Evolutionary conservation across 2,113 vertebrate genomes (phyloP), one percentile per base, ranked within the genome.

Genomic region (Cisticola juncidis): DNA sequence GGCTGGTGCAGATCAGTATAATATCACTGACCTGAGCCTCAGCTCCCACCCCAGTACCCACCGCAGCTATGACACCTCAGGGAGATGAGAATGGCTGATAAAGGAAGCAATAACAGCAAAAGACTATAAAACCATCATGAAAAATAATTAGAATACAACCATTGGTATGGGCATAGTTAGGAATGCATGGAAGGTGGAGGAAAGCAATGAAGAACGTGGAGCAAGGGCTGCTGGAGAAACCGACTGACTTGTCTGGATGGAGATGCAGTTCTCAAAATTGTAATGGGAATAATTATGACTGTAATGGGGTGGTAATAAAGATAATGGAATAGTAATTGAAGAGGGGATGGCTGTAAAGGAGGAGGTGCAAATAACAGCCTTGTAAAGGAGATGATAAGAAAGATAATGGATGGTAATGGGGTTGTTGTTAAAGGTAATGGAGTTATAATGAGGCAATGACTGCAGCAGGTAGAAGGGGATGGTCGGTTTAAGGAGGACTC

Each of bases 291-390:
- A 97, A 98, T 98, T 98, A 98, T 91, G 96, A 92, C 81, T 91
- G 70, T 96, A 96, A 97, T 96, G 15, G 96, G 90, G 92, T 95
- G 88, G 97, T 98, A 96, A 97, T 96, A 96, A 97, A 97, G 97
- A 95, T 98, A 98, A 98, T 98, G 97, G 97, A 94, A 93, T 65
- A 48, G 81, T 97, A 98, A 98, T 98, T 97, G 97, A 95, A 95
- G 95, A 97, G 92, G 97, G 94, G 92, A 94, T 97, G 88, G 93
- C 95, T 96, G 72, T 83, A 96, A 97, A 98, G 84, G 86, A 97
- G 95, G 96, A 95, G 96, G 96, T 81, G 91, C 97, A 96, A 97
- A 96, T 97, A 97, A 96, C 96, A 53, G 91, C 94, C 94, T 95
- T 70, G 92, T 45, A 96, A 92, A 97, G 92, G 77, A 96, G 96